These are phyloP conservation scores for Nylanderia fulva DNA, from an alignment of 1,140 invertebrate genomes.

Conservation along the genomic window DNA sequence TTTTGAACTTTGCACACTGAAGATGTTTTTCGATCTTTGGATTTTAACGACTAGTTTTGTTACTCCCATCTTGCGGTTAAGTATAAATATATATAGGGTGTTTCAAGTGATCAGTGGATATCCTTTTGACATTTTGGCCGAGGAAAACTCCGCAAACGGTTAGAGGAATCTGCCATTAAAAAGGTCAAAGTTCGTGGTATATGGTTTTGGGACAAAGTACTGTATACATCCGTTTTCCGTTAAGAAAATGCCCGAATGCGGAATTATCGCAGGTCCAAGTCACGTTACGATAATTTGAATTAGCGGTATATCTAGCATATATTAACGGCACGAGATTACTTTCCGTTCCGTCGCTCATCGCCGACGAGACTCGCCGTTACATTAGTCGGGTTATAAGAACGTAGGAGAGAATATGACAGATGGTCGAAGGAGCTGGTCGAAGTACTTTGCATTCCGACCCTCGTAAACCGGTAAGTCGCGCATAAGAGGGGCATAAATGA, in stretches of 20 bases:
- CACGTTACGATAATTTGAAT: slow-evolving; percentile 57
- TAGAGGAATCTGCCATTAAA: too few species aligned
- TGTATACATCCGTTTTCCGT: neutral
- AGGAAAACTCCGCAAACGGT: too few species aligned
- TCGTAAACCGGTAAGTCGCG: slow-evolving; percentile 62
- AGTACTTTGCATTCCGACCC: slow-evolving; percentile 65
- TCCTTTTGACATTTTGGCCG: too few species aligned
- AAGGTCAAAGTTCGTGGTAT: too few species aligned
- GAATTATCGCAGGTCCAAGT: slow-evolving; percentile 29
- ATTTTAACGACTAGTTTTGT: slow-evolving; percentile 11
- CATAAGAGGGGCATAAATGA: slow-evolving; percentile 69
- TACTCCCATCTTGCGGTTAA: slow-evolving; percentile 9
- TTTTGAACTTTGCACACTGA: neutral
- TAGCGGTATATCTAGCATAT: slow-evolving; percentile 54
- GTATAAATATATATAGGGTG: neutral
- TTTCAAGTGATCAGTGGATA: too few species aligned
- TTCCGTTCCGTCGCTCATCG: slow-evolving; percentile 46
- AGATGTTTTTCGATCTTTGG: neutral
- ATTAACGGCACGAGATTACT: slow-evolving; percentile 54
- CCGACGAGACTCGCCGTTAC: slow-evolving; percentile 55
- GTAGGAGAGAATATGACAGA: slow-evolving; percentile 46
- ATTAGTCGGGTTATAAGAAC: slow-evolving; percentile 54
- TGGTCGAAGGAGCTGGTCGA: slow-evolving; percentile 29
- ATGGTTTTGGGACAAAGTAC: too few species aligned
- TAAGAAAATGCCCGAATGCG: slow-evolving; percentile 15